phyloP scores from a whole-genome alignment of 2,797 vertebrate genomes.

The Clarias platycephalus region DNA sequence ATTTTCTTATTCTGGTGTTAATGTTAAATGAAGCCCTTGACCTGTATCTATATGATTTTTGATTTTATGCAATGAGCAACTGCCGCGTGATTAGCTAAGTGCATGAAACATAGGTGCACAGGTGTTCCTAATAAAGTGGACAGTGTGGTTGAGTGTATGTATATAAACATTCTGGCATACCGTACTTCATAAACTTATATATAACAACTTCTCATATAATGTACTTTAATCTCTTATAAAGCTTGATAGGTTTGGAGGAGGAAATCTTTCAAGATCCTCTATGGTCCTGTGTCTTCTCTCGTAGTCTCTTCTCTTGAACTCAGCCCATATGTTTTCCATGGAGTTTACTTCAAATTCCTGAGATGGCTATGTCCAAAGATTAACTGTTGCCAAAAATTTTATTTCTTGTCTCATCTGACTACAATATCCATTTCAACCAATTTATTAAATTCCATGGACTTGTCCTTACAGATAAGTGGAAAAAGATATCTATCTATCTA shows the following conservation, averaged over 20 bases:
- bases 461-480: not conserved
- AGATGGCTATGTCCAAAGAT: not conserved
- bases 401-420: not conserved
- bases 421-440: not conserved
- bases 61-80: not conserved
- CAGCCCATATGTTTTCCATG: not conserved
- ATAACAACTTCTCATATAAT: conserved; percentile 1
- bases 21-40: not conserved
- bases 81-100: not conserved
- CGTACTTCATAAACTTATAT: not conserved
- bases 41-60: not conserved
- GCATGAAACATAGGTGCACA: not conserved
- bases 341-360: not conserved
- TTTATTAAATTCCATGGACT: not conserved
- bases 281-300: not conserved
- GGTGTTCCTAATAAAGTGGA: not conserved
- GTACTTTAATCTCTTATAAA: conserved; percentile 9
- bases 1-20: not conserved
- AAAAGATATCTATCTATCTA: not conserved
- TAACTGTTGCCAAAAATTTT: not conserved
- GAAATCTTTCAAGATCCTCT: not conserved
- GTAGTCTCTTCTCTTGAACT: not conserved
- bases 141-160: not conserved
- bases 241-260: not conserved
- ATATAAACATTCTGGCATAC: not conserved